Evolutionary conservation across 2,113 vertebrate genomes (phyloP).

Genomic region (Rhinoptilus africanus): DNA sequence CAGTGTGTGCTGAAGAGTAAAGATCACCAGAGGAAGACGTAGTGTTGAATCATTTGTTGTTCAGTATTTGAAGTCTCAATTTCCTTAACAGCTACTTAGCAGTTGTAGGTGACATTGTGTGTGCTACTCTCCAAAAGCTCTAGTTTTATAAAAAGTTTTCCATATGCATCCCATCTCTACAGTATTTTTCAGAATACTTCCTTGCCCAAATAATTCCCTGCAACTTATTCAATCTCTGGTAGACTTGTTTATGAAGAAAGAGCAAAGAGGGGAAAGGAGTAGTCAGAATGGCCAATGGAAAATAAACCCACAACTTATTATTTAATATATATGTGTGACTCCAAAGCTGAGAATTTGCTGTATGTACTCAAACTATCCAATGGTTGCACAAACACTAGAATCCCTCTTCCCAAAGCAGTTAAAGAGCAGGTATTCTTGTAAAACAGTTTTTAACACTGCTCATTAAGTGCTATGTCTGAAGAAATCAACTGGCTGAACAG

Average conservation of each 20-base stretch:
- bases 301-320: background rate
- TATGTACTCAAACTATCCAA: background rate
- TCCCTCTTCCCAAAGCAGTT: background rate
- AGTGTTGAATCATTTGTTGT: background rate
- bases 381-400: background rate
- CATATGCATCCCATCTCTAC: background rate
- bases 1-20: background rate
- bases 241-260: background rate
- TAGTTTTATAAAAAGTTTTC: background rate
- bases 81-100: background rate
- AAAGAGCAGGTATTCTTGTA: background rate
- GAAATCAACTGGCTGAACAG: background rate
- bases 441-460: background rate
- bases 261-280: background rate
- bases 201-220: background rate
- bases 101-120: background rate
- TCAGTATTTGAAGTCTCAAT: background rate
- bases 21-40: background rate
- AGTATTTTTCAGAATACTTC: background rate
- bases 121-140: background rate
- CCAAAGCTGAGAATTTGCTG: background rate
- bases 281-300: background rate
- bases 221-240: background rate
- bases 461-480: background rate
- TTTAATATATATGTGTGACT: background rate